Evolutionary conservation across 1,140 invertebrate genomes (phyloP), one percentile per base, ranked within the genome.

Genomic region (Acromyrmex heyeri): DNA sequence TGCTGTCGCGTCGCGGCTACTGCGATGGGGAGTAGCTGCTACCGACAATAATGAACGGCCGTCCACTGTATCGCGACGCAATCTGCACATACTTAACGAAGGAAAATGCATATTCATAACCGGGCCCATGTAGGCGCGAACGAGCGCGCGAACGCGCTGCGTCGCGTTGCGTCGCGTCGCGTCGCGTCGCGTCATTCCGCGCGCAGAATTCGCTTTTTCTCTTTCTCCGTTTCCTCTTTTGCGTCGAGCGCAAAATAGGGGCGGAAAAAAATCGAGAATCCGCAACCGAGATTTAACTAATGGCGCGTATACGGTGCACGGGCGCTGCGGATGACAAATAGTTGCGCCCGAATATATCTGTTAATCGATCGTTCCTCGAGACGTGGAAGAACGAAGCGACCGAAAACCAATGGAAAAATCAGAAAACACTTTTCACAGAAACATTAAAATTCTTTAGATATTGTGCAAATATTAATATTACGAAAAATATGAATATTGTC

Each of bases 91-190:
- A 95, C 95, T 95, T 95, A 95, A 94, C 94, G 93, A 92, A 91
- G 92, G 91, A 94, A 94, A 94, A 94, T 95, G 94, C 95, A 95
- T 95, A 95, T 95, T 95, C 95, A 95, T 95, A 92, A 92, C 92
- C 85, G 87, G 91, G 79, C 75, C 67, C 81, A 86, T 83, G 79
- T 88, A 90, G 91, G 87, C 92, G 91, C 87, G 88, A 92, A 90
- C 92, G 91, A 92, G 91, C 86, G 90, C 24, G 91, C 90, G 89
- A 21, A 65, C 85, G 87, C 27, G 91, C 90, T 81, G 87, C 38
- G 86, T 62, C 0, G 24, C 24, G 24, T 24, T 57, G 78, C 38
- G 86, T 62, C 73, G 78, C 38, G 86, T 62, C 57, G 78, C 92
- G 92, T 88, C 73, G 78, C 92, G 91, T 88, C 87, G 83, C 79